Conservation (phyloP, 2,797 vertebrate species). For the Sebastes steindachneri region DNA sequence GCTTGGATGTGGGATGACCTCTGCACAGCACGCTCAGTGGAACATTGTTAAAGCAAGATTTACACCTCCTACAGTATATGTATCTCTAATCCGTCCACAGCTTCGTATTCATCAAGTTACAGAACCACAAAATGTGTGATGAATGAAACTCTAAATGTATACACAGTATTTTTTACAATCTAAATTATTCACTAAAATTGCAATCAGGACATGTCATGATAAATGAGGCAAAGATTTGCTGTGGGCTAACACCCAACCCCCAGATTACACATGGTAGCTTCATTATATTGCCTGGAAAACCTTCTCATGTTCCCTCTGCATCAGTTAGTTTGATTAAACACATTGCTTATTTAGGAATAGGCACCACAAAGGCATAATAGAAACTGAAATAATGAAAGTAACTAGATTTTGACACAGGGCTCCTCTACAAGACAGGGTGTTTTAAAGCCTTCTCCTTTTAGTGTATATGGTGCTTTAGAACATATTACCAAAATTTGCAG, state of each 20-base stretch:
- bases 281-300: background rate
- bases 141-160: background rate
- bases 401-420: background rate
- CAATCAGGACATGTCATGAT: background rate
- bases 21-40: background rate
- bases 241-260: background rate
- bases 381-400: background rate
- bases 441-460: no score
- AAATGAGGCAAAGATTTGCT: background rate
- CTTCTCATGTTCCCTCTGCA: background rate
- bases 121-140: background rate
- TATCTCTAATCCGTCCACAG: background rate
- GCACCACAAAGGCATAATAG: background rate
- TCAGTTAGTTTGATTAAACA: background rate
- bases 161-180: background rate
- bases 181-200: background rate
- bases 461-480: no score
- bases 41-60: background rate
- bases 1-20: conserved; percentile 3
- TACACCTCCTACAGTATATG: background rate
- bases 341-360: background rate
- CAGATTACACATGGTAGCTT: background rate
- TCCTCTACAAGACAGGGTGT: background rate
- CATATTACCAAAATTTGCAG: no score
- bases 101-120: background rate